Base-by-base conservation (phyloP, 2,888 invertebrate species). In the Girardia tigrina region DNA sequence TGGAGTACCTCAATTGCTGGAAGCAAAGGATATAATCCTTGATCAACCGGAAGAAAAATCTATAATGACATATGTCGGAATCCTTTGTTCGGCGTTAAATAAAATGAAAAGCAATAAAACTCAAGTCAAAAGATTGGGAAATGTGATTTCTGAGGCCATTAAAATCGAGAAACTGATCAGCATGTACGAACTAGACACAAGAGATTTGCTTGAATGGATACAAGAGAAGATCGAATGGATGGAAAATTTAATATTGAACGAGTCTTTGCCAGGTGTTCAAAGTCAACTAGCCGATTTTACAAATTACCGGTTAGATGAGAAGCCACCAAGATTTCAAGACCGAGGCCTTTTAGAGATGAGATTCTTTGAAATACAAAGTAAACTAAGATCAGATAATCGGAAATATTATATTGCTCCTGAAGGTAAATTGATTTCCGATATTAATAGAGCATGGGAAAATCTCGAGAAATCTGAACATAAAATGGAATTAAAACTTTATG, bases 41-140 rank as follows among this genome's bases (percentile, higher is more conserved):
- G 98, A 98, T 82, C 92, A 93, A 85, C 98, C 98, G 0, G 98
- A 99, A 83, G 98, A 99, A 86, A 97, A 98, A 85, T 98, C 97
- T 0, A 97, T 98, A 83, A 98, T 98, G 82, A 98, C 98, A 0
- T 99, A 99, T 82, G 97, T 99, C 78, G 98, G 98, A 78, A 97
- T 98, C 0, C 98, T 97, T 86, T 99, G 99, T 86, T 98, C 99
- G 85, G 98, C 97, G 88, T 97, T 97, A 88, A 94, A 93, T 81
- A 95, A 95, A 85, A 89, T 94, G 89, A 95, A 94, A 87, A 92
- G 93, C 84, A 95, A 94, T 85, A 94, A 93, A 0, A 94, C 95
- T 14, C 95, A 95, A 84, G 93, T 93, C 79, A 92, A 92, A 86
- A 88, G 94, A 81, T 93, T 94, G 81, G 93, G 92, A 79, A 93